Evolutionary conservation across 2,113 vertebrate species (phyloP).

Genomic region (Meleagris gallopavo): DNA sequence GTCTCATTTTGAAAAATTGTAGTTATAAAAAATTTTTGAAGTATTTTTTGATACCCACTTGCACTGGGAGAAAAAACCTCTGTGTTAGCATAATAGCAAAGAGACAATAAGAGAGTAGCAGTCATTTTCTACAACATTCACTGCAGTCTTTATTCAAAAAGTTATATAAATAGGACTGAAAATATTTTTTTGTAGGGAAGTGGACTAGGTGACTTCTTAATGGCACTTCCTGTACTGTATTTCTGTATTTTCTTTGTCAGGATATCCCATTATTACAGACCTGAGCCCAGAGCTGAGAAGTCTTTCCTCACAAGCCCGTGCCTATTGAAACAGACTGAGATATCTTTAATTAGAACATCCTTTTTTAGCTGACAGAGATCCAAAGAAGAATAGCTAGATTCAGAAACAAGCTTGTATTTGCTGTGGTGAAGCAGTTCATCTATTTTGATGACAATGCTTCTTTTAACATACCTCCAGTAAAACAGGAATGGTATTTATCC

Average conservation of each 20-base stretch:
- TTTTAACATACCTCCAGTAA: not conserved
- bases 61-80: not conserved
- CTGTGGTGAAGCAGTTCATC: not conserved
- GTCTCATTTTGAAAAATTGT: not conserved
- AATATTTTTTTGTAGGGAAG: not conserved
- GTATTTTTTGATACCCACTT: not conserved
- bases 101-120: not conserved
- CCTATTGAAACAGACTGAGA: not conserved
- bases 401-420: not conserved
- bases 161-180: not conserved
- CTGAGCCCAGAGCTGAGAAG: not conserved
- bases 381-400: not conserved
- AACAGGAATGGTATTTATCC: not conserved
- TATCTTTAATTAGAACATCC: not conserved
- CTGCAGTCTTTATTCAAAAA: not conserved
- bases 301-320: not conserved
- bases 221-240: not conserved
- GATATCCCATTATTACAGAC: not conserved
- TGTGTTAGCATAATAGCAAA: not conserved
- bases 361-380: not conserved
- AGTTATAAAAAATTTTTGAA: not conserved
- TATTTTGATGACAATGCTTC: not conserved
- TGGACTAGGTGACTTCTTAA: not conserved
- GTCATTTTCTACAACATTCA: not conserved
- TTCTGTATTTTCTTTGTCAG: not conserved